Percentiles rank a stretch among this genome's conserved stretches.
Conservation (phyloP, 2,113 vertebrate species). For the Nasalis larvatus region DNA sequence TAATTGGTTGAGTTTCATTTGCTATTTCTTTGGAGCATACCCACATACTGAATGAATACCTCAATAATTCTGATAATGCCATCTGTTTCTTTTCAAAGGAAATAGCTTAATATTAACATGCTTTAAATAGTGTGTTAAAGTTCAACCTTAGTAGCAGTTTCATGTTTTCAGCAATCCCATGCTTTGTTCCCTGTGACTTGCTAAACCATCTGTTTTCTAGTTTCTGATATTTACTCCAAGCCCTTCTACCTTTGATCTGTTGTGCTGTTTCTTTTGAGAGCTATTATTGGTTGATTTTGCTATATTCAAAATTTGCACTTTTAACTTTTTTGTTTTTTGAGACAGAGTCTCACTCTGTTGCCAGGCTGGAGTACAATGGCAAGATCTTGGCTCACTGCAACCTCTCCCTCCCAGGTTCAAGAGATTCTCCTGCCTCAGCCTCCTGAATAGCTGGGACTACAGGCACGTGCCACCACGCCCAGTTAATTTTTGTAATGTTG, state of each 20-base stretch:
- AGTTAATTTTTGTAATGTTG: no score
- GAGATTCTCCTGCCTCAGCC: no score
- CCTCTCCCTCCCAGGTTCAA: no score
- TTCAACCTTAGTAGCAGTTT: not conserved
- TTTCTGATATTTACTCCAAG: not conserved
- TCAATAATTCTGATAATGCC: not conserved
- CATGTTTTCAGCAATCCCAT: not conserved
- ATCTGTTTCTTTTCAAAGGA: not conserved
- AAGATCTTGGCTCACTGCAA: no score
- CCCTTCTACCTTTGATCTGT: not conserved
- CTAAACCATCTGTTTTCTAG: not conserved
- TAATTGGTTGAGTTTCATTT: not conserved
- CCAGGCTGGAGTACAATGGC: no score
- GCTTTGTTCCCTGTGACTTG: not conserved
- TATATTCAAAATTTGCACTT: not conserved
- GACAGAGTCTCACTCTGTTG: no score
- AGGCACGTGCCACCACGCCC: no score
- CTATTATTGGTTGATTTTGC: not conserved
- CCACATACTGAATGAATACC: not conserved
- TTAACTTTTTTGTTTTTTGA: not conserved
- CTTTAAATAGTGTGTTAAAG: not conserved
- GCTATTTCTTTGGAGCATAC: not conserved
- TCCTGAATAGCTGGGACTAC: no score
- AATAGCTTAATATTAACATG: not conserved
- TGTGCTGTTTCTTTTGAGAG: not conserved